Evolutionary conservation across 64 coral and sea anemone genomes (phyloP), one percentile per base, ranked within the genome.

Genomic region (Stichodactyla mertensii): DNA sequence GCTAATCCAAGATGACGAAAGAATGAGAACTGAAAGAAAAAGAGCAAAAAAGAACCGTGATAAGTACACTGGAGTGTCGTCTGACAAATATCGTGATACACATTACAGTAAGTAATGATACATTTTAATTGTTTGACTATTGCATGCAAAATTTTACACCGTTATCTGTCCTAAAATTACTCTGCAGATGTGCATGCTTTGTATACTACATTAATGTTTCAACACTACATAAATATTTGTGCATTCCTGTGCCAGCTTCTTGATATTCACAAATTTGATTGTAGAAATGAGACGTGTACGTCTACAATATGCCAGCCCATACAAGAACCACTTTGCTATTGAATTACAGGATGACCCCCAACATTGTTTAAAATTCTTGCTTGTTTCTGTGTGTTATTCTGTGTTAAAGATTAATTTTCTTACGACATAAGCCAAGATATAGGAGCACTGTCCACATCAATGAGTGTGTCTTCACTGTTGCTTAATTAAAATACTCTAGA

Each of bases 21-120:
- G 97, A 71, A 85, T 99, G 83, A 84, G 93, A 56, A 64, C 89
- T 36, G 97, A 99, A 28, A 57, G 97, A 16, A 99, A 99, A 62
- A 92, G 88, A 79, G 90, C 97, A 0, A 99, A 99, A 93, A 99
- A 99, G 86, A 95, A 89, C 69, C 52, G 97, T 19, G 97, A 99
- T 64, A 99, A 99, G 74, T 99, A 95, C 81, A 90, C 91, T 15
- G 97, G 97, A 18, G 88, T 99, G 67, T 99, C 97, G 14, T 88
- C 84, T 45, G 97, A 99, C 6, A 92, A 95, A 67, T 80, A 87
- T 55, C 87, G 79, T 58, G 78, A 84, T 26, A 64, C 84, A 52
- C 86, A 91, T 16, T 99, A 99, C 14, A 95, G 97, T 99, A 92
- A 89, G 94, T 91, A 24, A 58, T 58, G 10, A 22, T 22, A 61